These are phyloP conservation scores for Resseliella maxima DNA, from an alignment of 2,888 invertebrate species.

Conservation along the genomic window DNA sequence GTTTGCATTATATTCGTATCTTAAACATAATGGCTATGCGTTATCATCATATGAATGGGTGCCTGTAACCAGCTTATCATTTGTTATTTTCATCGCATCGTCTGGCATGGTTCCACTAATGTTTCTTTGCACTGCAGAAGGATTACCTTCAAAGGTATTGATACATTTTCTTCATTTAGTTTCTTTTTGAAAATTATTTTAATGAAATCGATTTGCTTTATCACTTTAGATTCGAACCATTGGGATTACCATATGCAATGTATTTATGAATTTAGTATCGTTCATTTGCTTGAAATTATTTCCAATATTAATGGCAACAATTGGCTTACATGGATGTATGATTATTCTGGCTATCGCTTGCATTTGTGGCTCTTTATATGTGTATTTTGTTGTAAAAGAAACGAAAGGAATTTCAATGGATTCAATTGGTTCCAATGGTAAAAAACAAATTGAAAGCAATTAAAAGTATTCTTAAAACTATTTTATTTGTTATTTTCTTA, in stretches of 20 bases:
- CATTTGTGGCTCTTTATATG: background rate
- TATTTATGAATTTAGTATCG: background rate
- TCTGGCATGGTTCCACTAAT: background rate
- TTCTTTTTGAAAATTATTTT: background rate
- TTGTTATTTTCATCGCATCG: conserved; percentile 42
- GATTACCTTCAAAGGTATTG: background rate
- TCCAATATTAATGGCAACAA: background rate
- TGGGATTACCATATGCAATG: background rate
- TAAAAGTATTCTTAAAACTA: too few species aligned
- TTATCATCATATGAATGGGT: background rate
- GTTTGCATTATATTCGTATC: conserved; percentile 15
- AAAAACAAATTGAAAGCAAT: too few species aligned
- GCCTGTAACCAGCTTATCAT: background rate
- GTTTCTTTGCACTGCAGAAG: background rate
- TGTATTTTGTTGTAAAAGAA: background rate
- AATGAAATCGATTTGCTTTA: background rate
- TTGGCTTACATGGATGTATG: background rate
- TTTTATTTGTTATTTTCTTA: too few species aligned
- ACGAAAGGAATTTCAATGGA: background rate
- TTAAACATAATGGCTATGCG: background rate
- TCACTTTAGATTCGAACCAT: conserved; percentile 6
- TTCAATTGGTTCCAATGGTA: background rate
- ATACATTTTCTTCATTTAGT: background rate
- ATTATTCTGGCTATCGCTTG: background rate
- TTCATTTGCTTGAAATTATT: background rate